Conservation (phyloP, 2,888 invertebrate species). For the Nomada fucata region DNA sequence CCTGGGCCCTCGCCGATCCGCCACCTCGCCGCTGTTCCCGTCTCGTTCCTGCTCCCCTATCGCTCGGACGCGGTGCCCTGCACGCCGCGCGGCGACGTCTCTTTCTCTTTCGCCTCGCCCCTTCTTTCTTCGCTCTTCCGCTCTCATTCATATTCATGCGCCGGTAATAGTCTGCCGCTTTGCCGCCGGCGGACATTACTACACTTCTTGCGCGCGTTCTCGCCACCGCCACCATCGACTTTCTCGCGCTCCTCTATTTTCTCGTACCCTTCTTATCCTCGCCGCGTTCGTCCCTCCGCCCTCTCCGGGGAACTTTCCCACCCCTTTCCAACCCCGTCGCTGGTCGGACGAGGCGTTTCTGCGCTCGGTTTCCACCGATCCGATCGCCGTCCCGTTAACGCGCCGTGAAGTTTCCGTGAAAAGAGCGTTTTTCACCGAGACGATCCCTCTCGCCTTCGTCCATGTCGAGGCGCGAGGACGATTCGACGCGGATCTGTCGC, state of each 20-base stretch:
- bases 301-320: background rate
- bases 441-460: too few species aligned
- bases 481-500: too few species aligned
- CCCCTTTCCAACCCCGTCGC: too few species aligned
- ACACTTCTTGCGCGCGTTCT: conserved; percentile 80
- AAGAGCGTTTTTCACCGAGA: too few species aligned
- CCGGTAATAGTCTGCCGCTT: conserved; percentile 81
- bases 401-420: too few species aligned
- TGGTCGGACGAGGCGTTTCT: too few species aligned
- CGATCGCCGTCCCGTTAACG: too few species aligned
- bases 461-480: too few species aligned
- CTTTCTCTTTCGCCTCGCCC: conserved; percentile 17
- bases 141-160: conserved; percentile 84
- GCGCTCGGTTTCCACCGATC: background rate
- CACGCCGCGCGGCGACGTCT: conserved; percentile 4
- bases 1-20: background rate
- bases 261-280: background rate
- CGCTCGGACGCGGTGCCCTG: background rate
- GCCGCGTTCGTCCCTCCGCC: background rate
- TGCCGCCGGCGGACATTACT: conserved; percentile 78
- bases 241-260: conserved; percentile 6
- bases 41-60: conserved; percentile 20
- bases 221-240: conserved; percentile 49
- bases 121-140: conserved; percentile 61
- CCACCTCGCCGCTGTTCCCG: background rate